Base-by-base conservation (phyloP, 2,888 invertebrate species). In the Sthenelais limicola region DNA sequence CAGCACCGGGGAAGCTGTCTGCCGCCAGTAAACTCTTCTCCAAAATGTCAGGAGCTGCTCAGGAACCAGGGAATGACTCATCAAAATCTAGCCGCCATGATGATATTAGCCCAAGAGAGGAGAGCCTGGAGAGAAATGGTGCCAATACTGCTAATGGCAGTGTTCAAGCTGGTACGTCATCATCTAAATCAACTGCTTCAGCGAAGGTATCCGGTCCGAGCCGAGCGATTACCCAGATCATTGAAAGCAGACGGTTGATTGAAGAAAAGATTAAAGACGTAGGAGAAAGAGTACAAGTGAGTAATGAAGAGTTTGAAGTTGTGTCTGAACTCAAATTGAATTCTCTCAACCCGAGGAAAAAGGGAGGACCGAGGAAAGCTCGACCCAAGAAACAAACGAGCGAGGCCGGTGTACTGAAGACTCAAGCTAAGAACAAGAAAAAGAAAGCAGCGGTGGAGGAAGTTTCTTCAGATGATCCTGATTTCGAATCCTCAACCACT, bases 21-120 rank as follows among this genome's bases (percentile, higher is more conserved):
- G 28, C 43, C 12, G n/a, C 62, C 15, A 62, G 62, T 35, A 62
- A 62, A 28, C 62, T 62, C 38, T 62, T 62, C 62, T 62, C 62
- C 35, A 62, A 38, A 15, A 35, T 62, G 24, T 12, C 62, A 12
- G 38, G 18, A 9, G 43, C 12, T 18, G 62, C 5, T 38, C 38
- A 3, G 15, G 9, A 33, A 15, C 15, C 12, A 21, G 21, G 2
- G 30, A 54, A 9, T 12, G 32, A 15, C 33, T n/a, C 21, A 51
- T 5, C 51, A 51, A n/a, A n/a, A 5, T 51, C 5, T 5, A 51
- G 21, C 18, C 7, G n/a, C 51, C 5, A 24, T 21, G 51, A 24
- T 9, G n/a, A 21, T 24, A 3, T 35, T 1, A 2, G 21, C 2
- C 1, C 3, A 2, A 3, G 38, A 12, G 3, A 33, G 33, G 18